phyloP scores from a whole-genome alignment of 1,140 invertebrate genomes.

The Platyscapa corneri region DNA sequence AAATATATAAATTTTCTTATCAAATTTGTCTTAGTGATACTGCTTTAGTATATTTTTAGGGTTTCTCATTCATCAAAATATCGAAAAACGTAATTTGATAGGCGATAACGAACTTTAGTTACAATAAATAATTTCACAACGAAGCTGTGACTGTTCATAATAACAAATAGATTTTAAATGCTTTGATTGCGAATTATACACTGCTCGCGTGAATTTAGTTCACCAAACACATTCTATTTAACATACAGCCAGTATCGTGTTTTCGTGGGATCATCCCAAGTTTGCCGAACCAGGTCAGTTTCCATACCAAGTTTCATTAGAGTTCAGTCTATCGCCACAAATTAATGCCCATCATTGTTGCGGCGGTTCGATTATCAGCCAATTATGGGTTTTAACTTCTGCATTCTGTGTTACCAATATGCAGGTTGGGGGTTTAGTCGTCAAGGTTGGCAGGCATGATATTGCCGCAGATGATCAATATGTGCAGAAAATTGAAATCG shows the following conservation, averaged over 20 bases:
- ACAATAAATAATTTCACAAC: too few species aligned
- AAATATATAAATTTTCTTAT: too few species aligned
- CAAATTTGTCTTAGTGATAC: too few species aligned
- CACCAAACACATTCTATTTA: too few species aligned
- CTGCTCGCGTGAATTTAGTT: too few species aligned
- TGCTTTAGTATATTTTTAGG: too few species aligned
- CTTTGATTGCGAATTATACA: too few species aligned
- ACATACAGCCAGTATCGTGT: background rate
- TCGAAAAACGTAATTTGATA: too few species aligned
- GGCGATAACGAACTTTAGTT: too few species aligned
- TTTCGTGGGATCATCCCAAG: background rate
- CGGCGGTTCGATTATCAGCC: conserved; percentile 67
- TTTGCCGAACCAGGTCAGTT: conserved; percentile 62
- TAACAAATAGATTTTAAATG: too few species aligned
- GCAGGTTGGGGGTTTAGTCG: background rate
- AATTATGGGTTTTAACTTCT: conserved; percentile 72
- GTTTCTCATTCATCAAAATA: too few species aligned
- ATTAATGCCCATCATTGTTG: background rate
- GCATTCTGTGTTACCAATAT: conserved; percentile 70
- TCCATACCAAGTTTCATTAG: conserved; percentile 68
- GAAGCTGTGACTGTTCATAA: too few species aligned
- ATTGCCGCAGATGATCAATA: conserved; percentile 56
- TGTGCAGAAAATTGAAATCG: conserved; percentile 71
- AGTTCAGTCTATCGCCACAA: conserved; percentile 27
- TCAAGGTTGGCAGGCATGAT: conserved; percentile 28